Conservation (phyloP, 1,140 invertebrate species). For the Paraescarpia echinospica region DNA sequence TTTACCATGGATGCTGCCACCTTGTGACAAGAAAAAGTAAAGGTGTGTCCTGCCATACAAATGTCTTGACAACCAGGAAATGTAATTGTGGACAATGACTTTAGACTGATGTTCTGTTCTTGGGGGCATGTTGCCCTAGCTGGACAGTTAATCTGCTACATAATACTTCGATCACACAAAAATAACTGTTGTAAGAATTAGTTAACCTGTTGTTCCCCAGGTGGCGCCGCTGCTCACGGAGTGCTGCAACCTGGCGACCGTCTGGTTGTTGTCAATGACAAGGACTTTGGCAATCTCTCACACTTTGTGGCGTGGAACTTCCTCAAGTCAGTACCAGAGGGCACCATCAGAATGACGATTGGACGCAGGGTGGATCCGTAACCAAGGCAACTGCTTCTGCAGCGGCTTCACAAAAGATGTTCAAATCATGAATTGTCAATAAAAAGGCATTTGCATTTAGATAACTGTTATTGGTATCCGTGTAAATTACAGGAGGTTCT, state of each 20-base stretch:
- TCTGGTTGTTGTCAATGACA: slow-evolving; percentile 78
- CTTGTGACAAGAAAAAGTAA: no score
- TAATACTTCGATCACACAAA: no score
- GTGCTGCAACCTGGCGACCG: slow-evolving; percentile 82
- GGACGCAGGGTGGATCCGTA: neutral
- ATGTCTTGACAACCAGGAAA: no score
- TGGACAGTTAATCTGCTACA: no score
- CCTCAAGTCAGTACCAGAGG: slow-evolving; percentile 83
- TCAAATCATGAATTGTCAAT: neutral
- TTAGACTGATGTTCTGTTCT: no score
- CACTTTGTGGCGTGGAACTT: slow-evolving; percentile 91
- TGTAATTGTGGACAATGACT: no score
- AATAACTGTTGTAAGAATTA: no score
- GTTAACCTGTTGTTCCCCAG: slow-evolving; percentile 59
- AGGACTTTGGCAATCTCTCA: slow-evolving; percentile 78
- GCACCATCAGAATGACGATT: slow-evolving; percentile 54
- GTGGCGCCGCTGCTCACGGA: slow-evolving; percentile 85
- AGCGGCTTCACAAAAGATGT: neutral
- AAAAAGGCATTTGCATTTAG: neutral
- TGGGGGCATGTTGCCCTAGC: no score
- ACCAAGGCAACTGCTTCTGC: neutral
- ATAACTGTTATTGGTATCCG: neutral
- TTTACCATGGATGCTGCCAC: no score
- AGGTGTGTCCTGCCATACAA: no score
- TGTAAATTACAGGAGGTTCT: neutral